Evolutionary conservation across 2,888 invertebrate species (phyloP), one percentile per base, ranked within the genome.

Genomic region (Trisateles emortualis): DNA sequence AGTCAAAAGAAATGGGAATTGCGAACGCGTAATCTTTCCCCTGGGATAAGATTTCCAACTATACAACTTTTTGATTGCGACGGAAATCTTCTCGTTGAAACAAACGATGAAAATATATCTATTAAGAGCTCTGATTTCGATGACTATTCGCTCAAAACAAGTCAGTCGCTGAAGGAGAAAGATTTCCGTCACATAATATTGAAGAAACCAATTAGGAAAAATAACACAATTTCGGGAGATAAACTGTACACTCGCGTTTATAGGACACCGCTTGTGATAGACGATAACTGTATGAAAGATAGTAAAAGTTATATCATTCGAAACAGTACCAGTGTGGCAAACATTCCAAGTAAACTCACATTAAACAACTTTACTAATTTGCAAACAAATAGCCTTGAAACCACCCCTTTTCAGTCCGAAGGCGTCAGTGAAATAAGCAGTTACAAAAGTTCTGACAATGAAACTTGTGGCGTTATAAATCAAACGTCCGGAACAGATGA

Each of bases 31-130:
- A 95, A 94, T 83, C 94, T 93, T 51, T 95, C 95, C 50, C 94
- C 94, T 33, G 93, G 94, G 70, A 88, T 94, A 60, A 84, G 84
- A 70, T 90, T 95, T 67, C 95, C 95, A 26, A 93, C 93, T 52
- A 94, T 95, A 79, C 94, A 95, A 81, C 92, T 95, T 63, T 95
- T 93, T 79, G 94, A 95, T 85, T 92, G 94, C 75, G 94, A 94
- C 68, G 95, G 95, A 64, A 93, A 94, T 81, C 87, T 95, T 46
- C 87, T 95, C 63, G 90, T 94, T 22, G 94, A 95, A 84, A 94
- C 95, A 64, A 94, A 94, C 70, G 94, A 94, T 71, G 93, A 93
- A 68, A 93, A 93, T 59, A 79, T 88, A 72, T 92, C 89, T 59
- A 93, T 85, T 78, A 93, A 88, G 74, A 93, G 92, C 73, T 83